These are phyloP conservation scores for Drosophila tanythrix DNA, from an alignment of 2,888 invertebrate genomes.

Conservation along the genomic window DNA sequence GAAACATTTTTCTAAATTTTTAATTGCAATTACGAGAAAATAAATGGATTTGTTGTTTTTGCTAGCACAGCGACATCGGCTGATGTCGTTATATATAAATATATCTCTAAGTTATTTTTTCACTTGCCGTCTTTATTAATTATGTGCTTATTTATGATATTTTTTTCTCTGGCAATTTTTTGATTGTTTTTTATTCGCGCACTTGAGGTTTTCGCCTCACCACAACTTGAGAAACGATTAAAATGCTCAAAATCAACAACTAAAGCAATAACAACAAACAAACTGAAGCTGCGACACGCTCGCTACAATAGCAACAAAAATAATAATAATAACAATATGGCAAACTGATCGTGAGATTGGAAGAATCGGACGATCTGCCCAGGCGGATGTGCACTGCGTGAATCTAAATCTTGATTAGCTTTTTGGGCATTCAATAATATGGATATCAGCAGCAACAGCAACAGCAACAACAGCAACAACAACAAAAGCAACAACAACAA, in stretches of 20 bases:
- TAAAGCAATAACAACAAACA: slow-evolving; percentile 43
- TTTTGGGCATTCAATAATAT: slow-evolving; percentile 47
- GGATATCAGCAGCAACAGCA: slow-evolving; percentile 32
- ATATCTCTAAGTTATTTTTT: slow-evolving; percentile 33
- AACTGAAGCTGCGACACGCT: slow-evolving; percentile 41
- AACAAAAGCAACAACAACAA: slow-evolving; percentile 29
- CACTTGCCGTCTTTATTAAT: slow-evolving; percentile 43
- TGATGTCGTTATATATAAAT: slow-evolving; percentile 10
- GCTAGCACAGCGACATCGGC: slow-evolving; percentile 21
- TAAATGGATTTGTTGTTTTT: slow-evolving; percentile 40
- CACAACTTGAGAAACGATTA: slow-evolving; percentile 52
- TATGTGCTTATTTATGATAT: slow-evolving; percentile 39
- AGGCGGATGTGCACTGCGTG: slow-evolving; percentile 61
- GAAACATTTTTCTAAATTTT: slow-evolving; percentile 65
- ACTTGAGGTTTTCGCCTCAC: slow-evolving; percentile 43
- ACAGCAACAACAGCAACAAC: slow-evolving; percentile 23
- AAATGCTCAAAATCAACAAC: slow-evolving; percentile 46
- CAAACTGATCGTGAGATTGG: slow-evolving; percentile 63
- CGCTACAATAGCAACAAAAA: slow-evolving; percentile 15
- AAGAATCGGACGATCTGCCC: slow-evolving; percentile 33
- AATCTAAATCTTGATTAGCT: slow-evolving; percentile 67
- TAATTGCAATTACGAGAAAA: slow-evolving; percentile 49
- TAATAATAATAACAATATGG: slow-evolving; percentile 49
- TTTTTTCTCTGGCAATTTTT: slow-evolving; percentile 5
- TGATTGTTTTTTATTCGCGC: slow-evolving; percentile 9